Conservation (phyloP, 1,140 invertebrate genomes). For the Scaptomyza graminum region DNA sequence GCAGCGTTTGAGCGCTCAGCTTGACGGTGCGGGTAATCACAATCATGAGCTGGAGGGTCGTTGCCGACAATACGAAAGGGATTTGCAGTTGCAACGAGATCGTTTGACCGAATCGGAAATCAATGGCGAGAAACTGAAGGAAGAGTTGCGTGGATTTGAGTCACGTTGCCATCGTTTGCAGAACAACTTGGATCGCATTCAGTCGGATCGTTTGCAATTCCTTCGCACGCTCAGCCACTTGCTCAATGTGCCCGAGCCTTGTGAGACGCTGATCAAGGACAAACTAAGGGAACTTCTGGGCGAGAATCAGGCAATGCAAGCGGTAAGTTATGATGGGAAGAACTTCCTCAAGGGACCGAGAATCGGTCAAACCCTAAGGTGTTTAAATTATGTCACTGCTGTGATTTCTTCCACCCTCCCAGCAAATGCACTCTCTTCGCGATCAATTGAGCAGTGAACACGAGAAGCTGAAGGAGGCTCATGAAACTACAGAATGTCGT, state of each 20-base stretch:
- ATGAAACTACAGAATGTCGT: constrained; percentile 86
- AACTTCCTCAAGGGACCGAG: no score
- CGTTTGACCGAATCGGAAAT: constrained; percentile 79
- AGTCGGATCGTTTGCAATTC: constrained; percentile 78
- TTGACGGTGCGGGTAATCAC: constrained; percentile 73
- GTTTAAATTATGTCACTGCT: no score
- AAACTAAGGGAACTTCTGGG: constrained; percentile 89
- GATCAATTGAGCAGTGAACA: constrained; percentile 88
- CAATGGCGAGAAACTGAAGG: constrained; percentile 78
- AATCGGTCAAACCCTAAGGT: no score
- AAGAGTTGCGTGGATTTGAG: constrained; percentile 81
- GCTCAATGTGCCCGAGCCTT: constrained; percentile 85
- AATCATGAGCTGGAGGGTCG: constrained; percentile 79
- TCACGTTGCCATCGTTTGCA: constrained; percentile 81
- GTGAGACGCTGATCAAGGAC: constrained; percentile 90
- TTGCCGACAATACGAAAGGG: constrained; percentile 76
- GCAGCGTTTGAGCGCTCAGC: constrained; percentile 71
- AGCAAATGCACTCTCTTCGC: constrained; percentile 89
- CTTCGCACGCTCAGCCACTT: constrained; percentile 68
- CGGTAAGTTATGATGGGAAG: constrained; percentile 85
- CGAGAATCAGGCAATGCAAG: constrained; percentile 90
- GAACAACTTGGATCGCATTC: constrained; percentile 75
- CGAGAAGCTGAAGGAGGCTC: constrained; percentile 87
- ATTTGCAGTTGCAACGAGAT: constrained; percentile 77
- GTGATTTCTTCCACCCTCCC: background rate